Evolutionary conservation across 2,888 invertebrate genomes (phyloP).

Genomic region (Masnerella sp.): DNA sequence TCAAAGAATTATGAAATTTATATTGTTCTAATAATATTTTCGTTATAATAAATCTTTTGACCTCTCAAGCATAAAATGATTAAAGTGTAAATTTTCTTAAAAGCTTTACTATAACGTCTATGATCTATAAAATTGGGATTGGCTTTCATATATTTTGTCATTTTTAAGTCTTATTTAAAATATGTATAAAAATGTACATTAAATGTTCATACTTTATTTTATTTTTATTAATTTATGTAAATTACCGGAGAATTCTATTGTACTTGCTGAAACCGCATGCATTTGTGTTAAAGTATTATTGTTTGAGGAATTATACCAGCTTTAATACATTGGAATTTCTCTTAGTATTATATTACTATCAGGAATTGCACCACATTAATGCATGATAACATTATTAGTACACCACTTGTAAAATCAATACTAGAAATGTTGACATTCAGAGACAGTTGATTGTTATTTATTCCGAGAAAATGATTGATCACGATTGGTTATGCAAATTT

Average conservation of each 20-base stretch:
- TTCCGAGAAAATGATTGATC: slow-evolving; percentile 17
- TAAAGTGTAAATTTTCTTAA: neutral
- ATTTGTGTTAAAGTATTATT: neutral
- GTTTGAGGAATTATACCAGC: neutral
- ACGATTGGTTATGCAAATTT: too few relatives aligned
- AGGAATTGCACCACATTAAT: slow-evolving; percentile 21
- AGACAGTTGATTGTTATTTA: slow-evolving; percentile 28
- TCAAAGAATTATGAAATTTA: neutral
- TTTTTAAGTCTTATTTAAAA: neutral
- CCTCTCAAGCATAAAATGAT: neutral
- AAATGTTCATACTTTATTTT: neutral
- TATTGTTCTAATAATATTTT: slow-evolving; percentile 6
- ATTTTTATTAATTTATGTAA: too few relatives aligned
- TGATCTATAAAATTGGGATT: neutral
- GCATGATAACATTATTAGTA: slow-evolving; percentile 21
- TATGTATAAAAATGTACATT: too few relatives aligned
- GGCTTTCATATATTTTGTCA: neutral
- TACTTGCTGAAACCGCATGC: neutral
- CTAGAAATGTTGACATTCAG: slow-evolving; percentile 16
- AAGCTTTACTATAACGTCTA: neutral
- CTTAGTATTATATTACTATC: slow-evolving; percentile 14
- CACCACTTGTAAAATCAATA: slow-evolving; percentile 25
- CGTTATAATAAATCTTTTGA: slow-evolving; percentile 4
- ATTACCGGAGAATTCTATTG: too few relatives aligned
- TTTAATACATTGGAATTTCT: slow-evolving; percentile 4